Evolutionary conservation across 2,113 vertebrate genomes (phyloP).

Genomic region (Ardeotis arabs): DNA sequence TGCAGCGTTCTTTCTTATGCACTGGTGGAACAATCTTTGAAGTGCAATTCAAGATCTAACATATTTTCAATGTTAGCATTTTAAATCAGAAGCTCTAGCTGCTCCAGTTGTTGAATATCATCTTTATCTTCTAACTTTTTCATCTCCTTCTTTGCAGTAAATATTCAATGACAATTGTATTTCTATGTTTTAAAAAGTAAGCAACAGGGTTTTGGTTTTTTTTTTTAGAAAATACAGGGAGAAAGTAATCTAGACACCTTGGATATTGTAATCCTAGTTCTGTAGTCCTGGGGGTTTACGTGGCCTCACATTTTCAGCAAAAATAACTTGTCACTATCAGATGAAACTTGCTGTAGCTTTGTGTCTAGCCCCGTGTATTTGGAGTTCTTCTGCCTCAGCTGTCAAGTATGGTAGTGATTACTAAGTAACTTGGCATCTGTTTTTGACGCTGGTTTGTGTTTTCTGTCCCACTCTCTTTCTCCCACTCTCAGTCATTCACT

Average conservation of each 20-base stretch:
- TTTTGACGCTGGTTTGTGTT: neutral
- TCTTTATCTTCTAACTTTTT: neutral
- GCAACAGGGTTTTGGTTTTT: neutral
- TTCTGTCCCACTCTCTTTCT: neutral
- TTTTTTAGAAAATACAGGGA: neutral
- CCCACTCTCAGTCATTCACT: neutral
- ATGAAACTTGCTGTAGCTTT: neutral
- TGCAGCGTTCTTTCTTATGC: neutral
- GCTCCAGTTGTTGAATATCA: neutral
- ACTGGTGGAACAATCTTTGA: neutral
- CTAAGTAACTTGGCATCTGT: neutral
- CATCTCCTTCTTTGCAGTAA: neutral
- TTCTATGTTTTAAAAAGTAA: neutral
- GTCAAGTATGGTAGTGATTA: neutral
- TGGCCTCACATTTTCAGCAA: neutral
- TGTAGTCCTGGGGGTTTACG: neutral
- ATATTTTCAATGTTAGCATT: neutral
- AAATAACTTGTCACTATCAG: rapidly evolving
- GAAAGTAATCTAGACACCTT: neutral
- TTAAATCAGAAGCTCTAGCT: neutral
- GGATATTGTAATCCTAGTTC: neutral
- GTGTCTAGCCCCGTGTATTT: neutral
- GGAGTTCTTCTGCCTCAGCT: neutral
- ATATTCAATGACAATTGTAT: neutral
- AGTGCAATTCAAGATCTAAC: neutral